phyloP scores from a whole-genome alignment of 2,113 vertebrate genomes.

The Camelus bactrianus region DNA sequence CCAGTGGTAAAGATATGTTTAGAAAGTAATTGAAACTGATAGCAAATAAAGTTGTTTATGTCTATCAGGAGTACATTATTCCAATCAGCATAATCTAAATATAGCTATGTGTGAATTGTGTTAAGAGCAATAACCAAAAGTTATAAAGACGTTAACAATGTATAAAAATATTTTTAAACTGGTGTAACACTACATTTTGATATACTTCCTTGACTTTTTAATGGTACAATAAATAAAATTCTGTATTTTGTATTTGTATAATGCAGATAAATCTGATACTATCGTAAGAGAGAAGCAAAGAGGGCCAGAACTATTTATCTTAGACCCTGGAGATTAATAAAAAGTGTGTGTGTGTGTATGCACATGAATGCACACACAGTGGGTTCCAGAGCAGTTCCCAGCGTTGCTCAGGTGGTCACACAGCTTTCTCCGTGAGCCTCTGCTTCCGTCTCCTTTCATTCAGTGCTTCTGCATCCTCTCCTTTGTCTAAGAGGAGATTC shows the following conservation, averaged over 20 bases:
- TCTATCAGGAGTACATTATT: neutral
- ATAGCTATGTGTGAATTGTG: neutral
- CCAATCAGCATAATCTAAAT: neutral
- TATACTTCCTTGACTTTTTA: slow-evolving; percentile 12
- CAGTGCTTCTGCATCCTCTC: neutral
- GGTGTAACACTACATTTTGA: neutral
- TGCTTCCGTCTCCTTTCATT: neutral
- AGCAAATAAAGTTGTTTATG: neutral
- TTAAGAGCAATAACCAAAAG: neutral
- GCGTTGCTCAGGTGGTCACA: neutral
- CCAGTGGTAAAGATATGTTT: neutral
- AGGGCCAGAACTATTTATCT: neutral
- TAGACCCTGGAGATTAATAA: neutral
- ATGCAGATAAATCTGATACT: neutral
- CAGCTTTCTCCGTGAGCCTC: neutral
- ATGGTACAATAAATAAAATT: neutral
- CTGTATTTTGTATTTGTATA: neutral
- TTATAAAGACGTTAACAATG: neutral
- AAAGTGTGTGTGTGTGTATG: neutral
- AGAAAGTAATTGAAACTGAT: neutral
- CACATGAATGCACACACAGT: no score
- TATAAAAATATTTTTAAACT: neutral
- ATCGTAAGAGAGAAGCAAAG: neutral
- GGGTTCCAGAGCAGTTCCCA: neutral
- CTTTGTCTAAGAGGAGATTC: neutral